A percentile compares a stretch with the other conserved stretches of the same genome.
Evolutionary conservation across 2,888 invertebrate genomes (phyloP).

Genomic region (Apocheima hispidaria): DNA sequence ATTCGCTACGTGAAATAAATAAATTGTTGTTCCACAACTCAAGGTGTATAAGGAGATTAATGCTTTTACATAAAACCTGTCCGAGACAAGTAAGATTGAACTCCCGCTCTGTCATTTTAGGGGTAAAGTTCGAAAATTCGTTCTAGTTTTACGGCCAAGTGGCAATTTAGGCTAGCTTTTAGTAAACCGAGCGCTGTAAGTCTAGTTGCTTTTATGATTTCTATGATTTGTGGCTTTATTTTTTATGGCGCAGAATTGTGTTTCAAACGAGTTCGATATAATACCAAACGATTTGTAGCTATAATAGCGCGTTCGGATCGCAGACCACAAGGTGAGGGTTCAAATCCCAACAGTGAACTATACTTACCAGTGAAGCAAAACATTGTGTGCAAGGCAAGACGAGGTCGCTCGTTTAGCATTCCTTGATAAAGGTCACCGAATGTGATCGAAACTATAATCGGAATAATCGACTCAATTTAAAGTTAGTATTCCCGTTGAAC

Average conservation of each 20-base stretch:
- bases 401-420: too few species aligned
- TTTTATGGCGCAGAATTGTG: neutral
- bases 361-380: too few species aligned
- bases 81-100: constrained; percentile 32
- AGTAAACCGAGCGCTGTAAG: constrained; percentile 12
- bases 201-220: constrained; percentile 2
- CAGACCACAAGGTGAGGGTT: too few species aligned
- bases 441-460: too few species aligned
- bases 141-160: constrained; percentile 24
- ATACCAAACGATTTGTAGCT: too few species aligned
- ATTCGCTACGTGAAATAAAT: constrained; percentile 18
- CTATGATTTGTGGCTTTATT: neutral
- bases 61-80: constrained; percentile 37
- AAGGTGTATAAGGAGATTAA: constrained; percentile 33
- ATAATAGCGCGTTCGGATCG: too few species aligned
- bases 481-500: too few species aligned
- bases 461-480: too few species aligned
- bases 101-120: constrained; percentile 1
- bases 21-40: constrained; percentile 13
- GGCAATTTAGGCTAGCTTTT: constrained; percentile 6
- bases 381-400: too few species aligned
- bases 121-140: constrained; percentile 31
- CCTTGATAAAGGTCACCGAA: too few species aligned
- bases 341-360: too few species aligned
- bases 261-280: neutral